Evolutionary conservation across 2,888 invertebrate genomes (phyloP), one percentile per base, ranked within the genome.

Genomic region (Lepidocyrtoides sp.): DNA sequence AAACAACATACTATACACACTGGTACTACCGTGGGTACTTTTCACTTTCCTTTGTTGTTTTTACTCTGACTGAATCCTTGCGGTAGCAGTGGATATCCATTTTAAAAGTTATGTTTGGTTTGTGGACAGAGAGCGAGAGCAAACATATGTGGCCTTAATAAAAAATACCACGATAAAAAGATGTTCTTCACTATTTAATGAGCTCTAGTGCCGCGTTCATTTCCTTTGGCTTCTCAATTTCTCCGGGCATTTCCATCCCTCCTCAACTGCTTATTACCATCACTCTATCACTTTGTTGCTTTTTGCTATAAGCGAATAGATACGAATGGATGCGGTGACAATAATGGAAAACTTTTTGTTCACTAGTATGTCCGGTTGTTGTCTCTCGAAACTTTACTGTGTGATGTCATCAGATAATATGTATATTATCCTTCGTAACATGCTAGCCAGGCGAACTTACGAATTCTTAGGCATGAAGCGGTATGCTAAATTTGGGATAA

Each of bases 181-280:
- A 66, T 79, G 48, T 77, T 79, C 63, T 77, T 87, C 72, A 48
- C 63, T 87, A 87, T 87, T 87, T 79, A 87, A 79, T 66, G 79
- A 77, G 87, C 63, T 41, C 44, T 48, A 48, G 26, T 63, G 66
- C 32, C 66, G 20, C 7, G 51, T 48, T 79, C 87, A 87, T 66
- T 87, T 77, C 41, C 86, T 84, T 60, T 36, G 7, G 63, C 41
- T 87, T 87, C 79, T 44, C 48, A 51, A 63, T 84, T 84, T 66
- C 66, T 17, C 83, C 26, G 26, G 44, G 60, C 63, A 63, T 75
- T 44, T 85, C 32, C n/a, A n/a, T n/a, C n/a, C n/a, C n/a, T n/a
- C 54, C 66, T 72, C 51, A 66, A 48, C 54, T 54, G 54, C 54
- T 54, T 17, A n/a, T 1, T 44, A 44, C 14, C 20, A 10, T 41